A percentile compares a stretch with the other conserved stretches of the same genome.
These are phyloP conservation scores for Rhodophaea formosa DNA, from an alignment of 2,888 invertebrate genomes.

Conservation along the genomic window DNA sequence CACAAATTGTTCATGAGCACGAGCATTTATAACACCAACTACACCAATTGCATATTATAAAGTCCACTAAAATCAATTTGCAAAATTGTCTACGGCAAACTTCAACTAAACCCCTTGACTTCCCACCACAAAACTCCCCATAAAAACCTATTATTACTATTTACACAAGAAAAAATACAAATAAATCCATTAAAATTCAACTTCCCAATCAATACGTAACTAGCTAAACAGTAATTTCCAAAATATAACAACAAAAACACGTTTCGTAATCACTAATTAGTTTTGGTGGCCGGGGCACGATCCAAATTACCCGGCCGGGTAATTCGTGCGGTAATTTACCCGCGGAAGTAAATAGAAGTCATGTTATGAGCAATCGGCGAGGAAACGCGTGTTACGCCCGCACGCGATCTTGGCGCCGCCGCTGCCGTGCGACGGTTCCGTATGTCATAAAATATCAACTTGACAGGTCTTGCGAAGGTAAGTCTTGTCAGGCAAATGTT, in stretches of 20 bases:
- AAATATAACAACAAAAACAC: constrained; percentile 6
- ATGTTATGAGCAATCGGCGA: constrained; percentile 46
- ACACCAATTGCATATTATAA: no score
- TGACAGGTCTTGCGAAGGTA: neutral
- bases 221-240: constrained; percentile 1
- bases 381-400: constrained; percentile 30
- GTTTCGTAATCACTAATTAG: constrained; percentile 12
- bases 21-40: no score
- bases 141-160: no score
- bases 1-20: no score
- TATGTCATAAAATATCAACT: neutral
- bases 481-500: no score
- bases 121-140: no score
- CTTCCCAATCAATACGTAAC: neutral
- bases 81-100: no score
- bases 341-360: constrained; percentile 64
- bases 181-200: neutral
- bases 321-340: constrained; percentile 61
- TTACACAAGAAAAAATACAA: neutral
- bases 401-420: constrained; percentile 19
- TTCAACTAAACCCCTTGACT: no score
- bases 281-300: constrained; percentile 20
- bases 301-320: constrained; percentile 44
- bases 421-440: constrained; percentile 3
- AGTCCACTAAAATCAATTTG: no score